Base-by-base conservation (phyloP, 1,140 invertebrate species). In the Nebria ingens region DNA sequence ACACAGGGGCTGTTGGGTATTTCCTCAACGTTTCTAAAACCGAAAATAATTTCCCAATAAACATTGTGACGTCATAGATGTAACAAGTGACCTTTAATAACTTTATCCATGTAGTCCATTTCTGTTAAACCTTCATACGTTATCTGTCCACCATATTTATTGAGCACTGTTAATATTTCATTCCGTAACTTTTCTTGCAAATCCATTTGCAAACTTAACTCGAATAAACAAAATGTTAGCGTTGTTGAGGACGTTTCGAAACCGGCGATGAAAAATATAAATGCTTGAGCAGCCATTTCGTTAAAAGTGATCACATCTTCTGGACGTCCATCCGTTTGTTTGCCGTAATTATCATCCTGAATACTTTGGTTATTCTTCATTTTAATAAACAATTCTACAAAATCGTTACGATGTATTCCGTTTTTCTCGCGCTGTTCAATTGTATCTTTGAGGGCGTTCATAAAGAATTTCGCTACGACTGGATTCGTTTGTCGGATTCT, bases 371-470 rank as follows among this genome's bases (percentile, higher is more conserved):
- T 78, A 62, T 75, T 70, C 59, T 73, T 77, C 51, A 82, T 61
- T 38, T 81, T 72, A 19, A 82, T 73, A 29, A 83, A 64, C 0
- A 79, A 65, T 62, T 82, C 77, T 61, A 82, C 69, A 57, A 80
- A 81, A 63, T 83, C 81, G 56, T 79, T 72, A 22, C 79, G 69
- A n/a, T 66, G 71, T 25, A 72, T 63, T 21, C 61, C 66, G 55
- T 73, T 63, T 29, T 67, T 69, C 53, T 76, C 62, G 0, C 81
- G 67, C 58, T 79, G 71, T 6, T 67, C 66, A 15, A 82, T 72
- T 40, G 78, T 78, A 57, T 79, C 71, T 45, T 72, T 71, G 1
- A 82, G 76, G 19, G 78, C 64, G 49, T 73, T 64, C 51, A 67
- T 73, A 59, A 81, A 79, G 59, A 81, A 82, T 12, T 19, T 21